phyloP scores from a whole-genome alignment of 2,113 vertebrate species.

The Maylandia zebra region DNA sequence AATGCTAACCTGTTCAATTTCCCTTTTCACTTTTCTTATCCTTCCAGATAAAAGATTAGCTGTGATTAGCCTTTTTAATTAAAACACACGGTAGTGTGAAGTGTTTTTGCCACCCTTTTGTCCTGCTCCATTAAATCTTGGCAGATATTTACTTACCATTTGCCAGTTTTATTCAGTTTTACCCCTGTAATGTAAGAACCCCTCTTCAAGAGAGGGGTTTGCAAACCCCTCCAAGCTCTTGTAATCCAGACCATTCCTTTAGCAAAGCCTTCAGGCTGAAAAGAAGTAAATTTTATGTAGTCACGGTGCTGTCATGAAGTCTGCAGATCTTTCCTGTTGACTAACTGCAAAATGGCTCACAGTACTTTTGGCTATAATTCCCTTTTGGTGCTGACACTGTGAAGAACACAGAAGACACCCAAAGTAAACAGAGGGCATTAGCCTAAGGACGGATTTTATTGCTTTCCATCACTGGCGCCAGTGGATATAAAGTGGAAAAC shows the following conservation, averaged over 20 bases:
- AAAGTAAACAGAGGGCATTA: background rate
- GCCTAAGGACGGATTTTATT: background rate
- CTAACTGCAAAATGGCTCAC: background rate
- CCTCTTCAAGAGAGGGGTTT: background rate
- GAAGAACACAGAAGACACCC: background rate
- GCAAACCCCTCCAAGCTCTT: background rate
- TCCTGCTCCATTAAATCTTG: background rate
- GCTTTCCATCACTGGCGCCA: background rate
- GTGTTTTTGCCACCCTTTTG: background rate
- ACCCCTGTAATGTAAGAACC: background rate
- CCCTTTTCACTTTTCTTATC: background rate
- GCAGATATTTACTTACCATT: background rate
- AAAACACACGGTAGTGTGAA: background rate
- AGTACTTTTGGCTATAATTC: background rate
- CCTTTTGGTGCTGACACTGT: background rate
- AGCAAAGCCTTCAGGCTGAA: background rate
- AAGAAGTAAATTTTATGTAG: background rate
- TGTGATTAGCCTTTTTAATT: background rate
- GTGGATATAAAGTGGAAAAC: background rate
- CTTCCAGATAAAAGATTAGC: background rate
- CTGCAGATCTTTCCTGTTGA: background rate
- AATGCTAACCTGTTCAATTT: background rate
- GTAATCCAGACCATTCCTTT: background rate
- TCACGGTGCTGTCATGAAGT: background rate
- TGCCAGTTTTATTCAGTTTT: background rate